phyloP scores from a whole-genome alignment of 2,888 invertebrate species.

The Drosophila macrothrix region DNA sequence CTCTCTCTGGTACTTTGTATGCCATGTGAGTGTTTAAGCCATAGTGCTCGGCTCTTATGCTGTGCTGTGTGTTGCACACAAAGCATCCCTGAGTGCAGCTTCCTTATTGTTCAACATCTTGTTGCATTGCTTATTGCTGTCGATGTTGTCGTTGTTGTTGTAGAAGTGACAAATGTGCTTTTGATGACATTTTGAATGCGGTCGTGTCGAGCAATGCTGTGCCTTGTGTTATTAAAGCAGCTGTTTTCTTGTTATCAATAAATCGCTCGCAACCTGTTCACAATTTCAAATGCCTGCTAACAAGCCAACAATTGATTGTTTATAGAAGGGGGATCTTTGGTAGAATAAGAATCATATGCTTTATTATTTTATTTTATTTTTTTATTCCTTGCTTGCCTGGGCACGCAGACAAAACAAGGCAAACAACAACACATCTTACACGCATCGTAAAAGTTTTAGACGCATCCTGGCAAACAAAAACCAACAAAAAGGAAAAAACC shows the following conservation, averaged over 20 bases:
- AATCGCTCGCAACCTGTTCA: constrained; percentile 11
- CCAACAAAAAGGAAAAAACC: neutral
- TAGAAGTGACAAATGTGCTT: constrained; percentile 66
- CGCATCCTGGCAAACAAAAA: neutral
- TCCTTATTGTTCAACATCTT: constrained; percentile 41
- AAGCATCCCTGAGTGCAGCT: constrained; percentile 47
- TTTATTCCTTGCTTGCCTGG: neutral
- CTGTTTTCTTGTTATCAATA: constrained; percentile 13
- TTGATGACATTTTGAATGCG: constrained; percentile 70
- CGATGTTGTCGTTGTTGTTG: constrained; percentile 14
- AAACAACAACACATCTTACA: constrained; percentile 34
- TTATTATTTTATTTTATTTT: neutral
- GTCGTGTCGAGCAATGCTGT: constrained; percentile 1
- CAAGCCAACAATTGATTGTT: constrained; percentile 45
- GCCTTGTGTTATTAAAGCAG: constrained; percentile 21
- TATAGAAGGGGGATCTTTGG: constrained; percentile 8
- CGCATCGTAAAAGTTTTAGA: constrained; percentile 47
- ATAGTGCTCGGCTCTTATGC: constrained; percentile 39
- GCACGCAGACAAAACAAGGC: constrained; percentile 21
- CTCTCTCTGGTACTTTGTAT: constrained; percentile 1
- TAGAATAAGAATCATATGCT: constrained; percentile 4
- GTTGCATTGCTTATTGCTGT: neutral
- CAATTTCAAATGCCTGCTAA: constrained; percentile 22
- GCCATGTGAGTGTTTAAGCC: constrained; percentile 57
- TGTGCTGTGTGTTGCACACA: constrained; percentile 44